Conservation (phyloP, 2,113 vertebrate species). For the Scomber scombrus region DNA sequence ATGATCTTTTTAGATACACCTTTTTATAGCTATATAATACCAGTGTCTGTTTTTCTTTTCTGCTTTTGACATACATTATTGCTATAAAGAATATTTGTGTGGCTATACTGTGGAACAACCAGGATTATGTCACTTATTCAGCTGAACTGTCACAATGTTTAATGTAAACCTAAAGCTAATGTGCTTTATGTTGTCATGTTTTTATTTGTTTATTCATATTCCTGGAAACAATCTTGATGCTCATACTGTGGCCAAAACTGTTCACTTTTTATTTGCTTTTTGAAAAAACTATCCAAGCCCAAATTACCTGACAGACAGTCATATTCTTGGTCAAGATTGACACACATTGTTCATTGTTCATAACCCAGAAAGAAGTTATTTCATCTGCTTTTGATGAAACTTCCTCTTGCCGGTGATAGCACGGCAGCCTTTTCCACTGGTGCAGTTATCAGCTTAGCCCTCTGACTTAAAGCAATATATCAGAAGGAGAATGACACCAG, state of each 20-base stretch:
- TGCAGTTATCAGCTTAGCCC: slow-evolving; percentile 61
- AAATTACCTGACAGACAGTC: not conserved
- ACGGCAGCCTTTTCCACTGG: slow-evolving; percentile 44
- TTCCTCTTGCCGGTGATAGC: slow-evolving; percentile 31
- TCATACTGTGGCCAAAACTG: too few relatives aligned
- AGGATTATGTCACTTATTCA: too few relatives aligned
- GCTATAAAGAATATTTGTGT: too few relatives aligned
- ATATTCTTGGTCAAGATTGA: slow-evolving; percentile 31
- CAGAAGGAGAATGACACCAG: slow-evolving; percentile 57
- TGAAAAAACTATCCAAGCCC: slow-evolving; percentile 2
- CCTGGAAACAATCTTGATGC: not conserved
- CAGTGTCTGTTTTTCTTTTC: too few relatives aligned
- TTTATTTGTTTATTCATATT: slow-evolving; percentile 25
- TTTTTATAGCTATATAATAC: too few relatives aligned
- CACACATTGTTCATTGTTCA: slow-evolving; percentile 53
- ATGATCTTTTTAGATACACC: too few relatives aligned
- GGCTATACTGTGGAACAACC: too few relatives aligned
- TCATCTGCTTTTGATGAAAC: slow-evolving; percentile 56
- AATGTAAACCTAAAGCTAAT: too few relatives aligned
- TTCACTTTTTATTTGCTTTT: too few relatives aligned
- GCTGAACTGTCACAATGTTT: too few relatives aligned
- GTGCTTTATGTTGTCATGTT: not conserved
- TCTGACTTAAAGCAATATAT: slow-evolving; percentile 53
- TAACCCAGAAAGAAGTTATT: slow-evolving; percentile 51
- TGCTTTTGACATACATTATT: too few relatives aligned